Percentiles rank a stretch among this genome's conserved stretches.
Conservation (phyloP, 2,888 invertebrate genomes). For the Thyatira batis region DNA sequence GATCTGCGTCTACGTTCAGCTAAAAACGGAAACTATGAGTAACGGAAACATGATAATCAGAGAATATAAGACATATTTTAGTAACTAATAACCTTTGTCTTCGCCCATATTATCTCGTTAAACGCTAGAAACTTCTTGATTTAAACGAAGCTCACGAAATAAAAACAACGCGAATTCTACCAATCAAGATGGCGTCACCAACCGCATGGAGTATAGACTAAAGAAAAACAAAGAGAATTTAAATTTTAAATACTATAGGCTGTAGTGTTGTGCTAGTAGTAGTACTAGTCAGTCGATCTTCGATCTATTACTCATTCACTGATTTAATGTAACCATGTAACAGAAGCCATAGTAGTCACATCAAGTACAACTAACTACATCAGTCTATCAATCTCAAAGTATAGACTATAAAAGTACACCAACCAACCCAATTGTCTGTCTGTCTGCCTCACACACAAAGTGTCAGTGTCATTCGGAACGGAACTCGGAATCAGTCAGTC, state of each 20-base stretch:
- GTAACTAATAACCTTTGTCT: constrained; percentile 72
- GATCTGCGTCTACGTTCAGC: constrained; percentile 80
- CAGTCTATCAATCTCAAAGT: too few relatives aligned
- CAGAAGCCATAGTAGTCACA: too few relatives aligned
- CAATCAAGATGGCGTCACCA: constrained; percentile 11
- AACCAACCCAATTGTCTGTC: too few relatives aligned
- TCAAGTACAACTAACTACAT: too few relatives aligned
- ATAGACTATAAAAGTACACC: too few relatives aligned
- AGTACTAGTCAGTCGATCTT: too few relatives aligned
- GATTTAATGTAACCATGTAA: too few relatives aligned
- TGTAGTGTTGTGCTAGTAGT: too few relatives aligned
- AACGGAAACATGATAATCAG: background rate
- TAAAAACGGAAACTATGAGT: constrained; percentile 3
- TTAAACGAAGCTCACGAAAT: constrained; percentile 30
- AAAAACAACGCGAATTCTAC: constrained; percentile 60
- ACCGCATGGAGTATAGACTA: background rate
- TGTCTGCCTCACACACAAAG: background rate
- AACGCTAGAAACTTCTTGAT: background rate
- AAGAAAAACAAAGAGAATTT: background rate
- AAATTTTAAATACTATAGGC: too few relatives aligned
- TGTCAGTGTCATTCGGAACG: background rate
- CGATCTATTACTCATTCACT: too few relatives aligned
- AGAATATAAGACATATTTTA: background rate
- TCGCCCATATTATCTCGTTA: constrained; percentile 66
- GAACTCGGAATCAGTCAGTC: too few relatives aligned